These are phyloP conservation scores for Anableps anableps DNA, from an alignment of 2,797 vertebrate species.

Conservation along the genomic window DNA sequence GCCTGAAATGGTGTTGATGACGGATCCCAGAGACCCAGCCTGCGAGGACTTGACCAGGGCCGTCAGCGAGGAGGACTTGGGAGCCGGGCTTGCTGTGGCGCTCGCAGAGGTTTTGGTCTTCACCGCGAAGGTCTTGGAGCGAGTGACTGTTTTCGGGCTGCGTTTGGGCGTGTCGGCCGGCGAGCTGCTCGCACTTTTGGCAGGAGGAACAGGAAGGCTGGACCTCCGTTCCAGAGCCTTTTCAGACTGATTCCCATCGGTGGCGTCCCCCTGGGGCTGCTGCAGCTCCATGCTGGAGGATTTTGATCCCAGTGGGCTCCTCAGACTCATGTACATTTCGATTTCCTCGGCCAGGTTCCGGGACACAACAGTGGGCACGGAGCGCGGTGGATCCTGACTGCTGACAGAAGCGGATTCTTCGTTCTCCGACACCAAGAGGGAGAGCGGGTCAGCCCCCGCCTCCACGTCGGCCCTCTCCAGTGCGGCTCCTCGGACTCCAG, in stretches of 20 bases:
- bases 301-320: constrained; percentile 86
- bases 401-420: constrained; percentile 76
- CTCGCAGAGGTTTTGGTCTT: constrained; percentile 79
- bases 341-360: constrained; percentile 97
- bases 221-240: constrained; percentile 85
- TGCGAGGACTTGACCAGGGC: constrained; percentile 89
- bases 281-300: constrained; percentile 96
- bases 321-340: constrained; percentile 96
- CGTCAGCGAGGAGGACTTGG: constrained; percentile 85
- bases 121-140: constrained; percentile 90
- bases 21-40: constrained; percentile 89
- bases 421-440: constrained; percentile 87
- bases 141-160: constrained; percentile 84
- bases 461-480: constrained; percentile 91
- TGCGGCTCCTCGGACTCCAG: constrained; percentile 55
- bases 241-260: constrained; percentile 56
- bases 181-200: constrained; percentile 63
- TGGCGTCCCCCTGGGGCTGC: constrained; percentile 60
- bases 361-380: constrained; percentile 84
- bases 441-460: constrained; percentile 92
- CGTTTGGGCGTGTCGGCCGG: constrained; percentile 71
- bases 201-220: constrained; percentile 87
- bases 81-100: constrained; percentile 64
- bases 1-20: constrained; percentile 91
- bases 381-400: constrained; percentile 81